Percentiles rank a stretch among this genome's conserved stretches.
phyloP scores from a whole-genome alignment of 92 coral and sea anemone genomes.

The Zoanthus sansibaricus region DNA sequence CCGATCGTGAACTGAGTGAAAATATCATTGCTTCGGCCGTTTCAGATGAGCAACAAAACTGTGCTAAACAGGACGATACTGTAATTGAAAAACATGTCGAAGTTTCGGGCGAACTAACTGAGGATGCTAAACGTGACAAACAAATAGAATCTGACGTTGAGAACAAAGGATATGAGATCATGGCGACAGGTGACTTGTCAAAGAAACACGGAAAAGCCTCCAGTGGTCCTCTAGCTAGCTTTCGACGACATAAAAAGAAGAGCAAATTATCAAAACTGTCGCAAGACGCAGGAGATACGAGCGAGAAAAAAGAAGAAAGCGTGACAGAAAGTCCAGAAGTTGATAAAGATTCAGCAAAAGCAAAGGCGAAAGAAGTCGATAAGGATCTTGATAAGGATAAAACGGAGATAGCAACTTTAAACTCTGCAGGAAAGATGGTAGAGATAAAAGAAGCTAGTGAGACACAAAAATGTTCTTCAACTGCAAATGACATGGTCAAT shows the following conservation, averaged over 20 bases:
- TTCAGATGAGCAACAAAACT: neutral
- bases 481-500: constrained; percentile 22
- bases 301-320: constrained; percentile 1
- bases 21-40: neutral
- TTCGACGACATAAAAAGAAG: constrained; percentile 31
- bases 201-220: constrained; percentile 29
- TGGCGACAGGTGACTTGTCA: constrained; percentile 28
- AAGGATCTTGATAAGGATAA: neutral
- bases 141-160: constrained; percentile 47
- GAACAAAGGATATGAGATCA: constrained; percentile 43
- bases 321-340: neutral
- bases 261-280: neutral
- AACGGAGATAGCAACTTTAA: neutral
- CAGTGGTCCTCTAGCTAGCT: constrained; percentile 39
- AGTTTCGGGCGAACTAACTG: constrained; percentile 14
- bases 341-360: neutral
- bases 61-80: neutral
- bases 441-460: neutral
- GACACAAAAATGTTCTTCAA: neutral
- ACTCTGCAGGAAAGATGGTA: constrained; percentile 6
- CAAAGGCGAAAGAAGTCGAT: neutral
- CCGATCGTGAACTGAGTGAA: neutral
- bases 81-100: constrained; percentile 9
- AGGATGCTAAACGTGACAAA: neutral
- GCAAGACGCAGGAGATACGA: constrained; percentile 6